A percentile compares a stretch with the other conserved stretches of the same genome.
Evolutionary conservation across 2,888 invertebrate genomes (phyloP).

Genomic region (Girardia tigrina): DNA sequence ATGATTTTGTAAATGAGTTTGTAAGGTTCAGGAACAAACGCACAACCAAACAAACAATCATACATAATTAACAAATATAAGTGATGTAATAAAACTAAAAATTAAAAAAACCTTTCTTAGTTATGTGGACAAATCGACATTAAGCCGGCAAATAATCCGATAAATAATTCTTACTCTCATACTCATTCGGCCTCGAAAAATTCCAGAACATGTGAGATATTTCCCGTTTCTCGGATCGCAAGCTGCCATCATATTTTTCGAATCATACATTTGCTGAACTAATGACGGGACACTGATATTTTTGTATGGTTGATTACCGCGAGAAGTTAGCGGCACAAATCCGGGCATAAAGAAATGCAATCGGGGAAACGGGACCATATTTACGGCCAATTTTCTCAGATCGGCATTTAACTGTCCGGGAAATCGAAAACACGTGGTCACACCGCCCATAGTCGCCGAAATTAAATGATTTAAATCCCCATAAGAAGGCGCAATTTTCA

Average conservation of each 20-base stretch:
- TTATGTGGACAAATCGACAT: too few species aligned
- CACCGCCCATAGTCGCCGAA: conserved; percentile 4
- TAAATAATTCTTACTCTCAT: too few species aligned
- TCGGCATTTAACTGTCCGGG: conserved; percentile 35
- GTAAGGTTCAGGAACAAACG: too few species aligned
- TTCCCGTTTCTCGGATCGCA: conserved; percentile 25
- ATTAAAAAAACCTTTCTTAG: too few species aligned
- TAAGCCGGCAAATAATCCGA: too few species aligned
- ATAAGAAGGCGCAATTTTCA: conserved; percentile 69
- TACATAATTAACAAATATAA: too few species aligned
- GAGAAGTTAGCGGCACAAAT: conserved; percentile 24
- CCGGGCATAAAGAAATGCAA: conserved; percentile 33
- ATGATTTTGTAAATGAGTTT: too few species aligned
- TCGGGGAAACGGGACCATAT: conserved; percentile 33
- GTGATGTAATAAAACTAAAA: too few species aligned
- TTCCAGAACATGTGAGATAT: conserved; percentile 32
- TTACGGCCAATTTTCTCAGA: conserved; percentile 32
- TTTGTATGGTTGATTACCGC: background rate
- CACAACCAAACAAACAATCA: too few species aligned
- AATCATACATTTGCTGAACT: conserved; percentile 30
- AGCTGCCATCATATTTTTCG: conserved; percentile 31
- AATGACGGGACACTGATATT: background rate
- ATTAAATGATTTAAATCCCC: conserved; percentile 30
- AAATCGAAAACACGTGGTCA: conserved; percentile 33
- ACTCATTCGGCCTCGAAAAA: conserved; percentile 41